Evolutionary conservation across 2,113 vertebrate genomes (phyloP), one percentile per base, ranked within the genome.

Genomic region (Ptyas mucosa): DNA sequence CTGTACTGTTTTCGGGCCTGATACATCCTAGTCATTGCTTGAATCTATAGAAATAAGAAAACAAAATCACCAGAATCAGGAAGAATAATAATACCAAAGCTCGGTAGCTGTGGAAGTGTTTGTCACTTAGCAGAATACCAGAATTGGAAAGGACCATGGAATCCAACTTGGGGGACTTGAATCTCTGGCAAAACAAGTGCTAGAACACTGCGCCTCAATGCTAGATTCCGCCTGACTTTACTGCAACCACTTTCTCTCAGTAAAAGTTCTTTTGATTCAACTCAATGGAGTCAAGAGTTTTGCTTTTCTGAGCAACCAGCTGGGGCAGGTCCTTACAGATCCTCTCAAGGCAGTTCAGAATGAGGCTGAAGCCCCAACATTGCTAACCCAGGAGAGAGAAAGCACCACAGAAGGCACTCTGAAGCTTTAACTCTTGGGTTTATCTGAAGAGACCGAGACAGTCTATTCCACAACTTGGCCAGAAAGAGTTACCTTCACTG

Each of bases 1-100:
- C 95, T 98, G 89, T 99, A 99, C 89, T 98, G 99, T 95, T 98
- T 99, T 93, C 99, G 98, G 92, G 99, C 98, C 95, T 99, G 99
- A 93, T 99, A 98, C 99, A 99, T 99, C 95, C 99, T 98, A 51
- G 99, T 98, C 98, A 99, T 96, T 1, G 99, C 98, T 1, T 99
- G 99, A 95, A 99, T 98, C 99, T 99, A 88, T 12, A 86, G 92
- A 89, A 92, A 46, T 21, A 26, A 88, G 5, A 88, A 69, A 24
- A 55, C 11, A 43, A 81, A 43, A 81, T 39, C 14, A 52, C 20
- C 39, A n/a, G 4, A 20, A 43, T 29, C 26, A 55, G 39, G 34
- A n/a, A 87, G 12, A 55, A 15, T 15, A 49, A 10, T 9, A 8
- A n/a, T 26, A 29, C 54, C 10, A 43, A 91, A 91, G 12, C 2